These are phyloP conservation scores for Spongilla lacustris DNA, from an alignment of 37 sponge, comb jelly and placozoan species.

Conservation along the genomic window DNA sequence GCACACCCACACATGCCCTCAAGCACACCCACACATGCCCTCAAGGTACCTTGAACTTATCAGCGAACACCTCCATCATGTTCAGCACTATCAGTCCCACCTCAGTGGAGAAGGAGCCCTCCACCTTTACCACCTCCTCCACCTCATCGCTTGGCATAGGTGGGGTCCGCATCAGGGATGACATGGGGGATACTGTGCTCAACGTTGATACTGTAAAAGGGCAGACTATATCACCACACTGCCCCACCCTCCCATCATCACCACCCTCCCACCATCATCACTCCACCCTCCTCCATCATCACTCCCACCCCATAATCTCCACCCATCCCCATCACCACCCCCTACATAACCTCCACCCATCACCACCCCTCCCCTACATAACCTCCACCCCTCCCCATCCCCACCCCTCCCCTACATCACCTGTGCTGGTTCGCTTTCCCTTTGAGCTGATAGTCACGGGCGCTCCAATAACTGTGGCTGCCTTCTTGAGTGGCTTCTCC, in stretches of 20 bases:
- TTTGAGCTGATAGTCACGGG: slow-evolving; percentile 1
- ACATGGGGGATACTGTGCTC: not conserved
- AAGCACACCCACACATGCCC: slow-evolving; percentile 31
- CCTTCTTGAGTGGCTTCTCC: not conserved
- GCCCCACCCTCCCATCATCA: not conserved
- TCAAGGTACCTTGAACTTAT: slow-evolving; percentile 71
- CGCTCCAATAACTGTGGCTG: slow-evolving; percentile 7
- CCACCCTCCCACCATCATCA: not conserved
- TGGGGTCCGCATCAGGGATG: not conserved
- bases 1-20: not conserved
- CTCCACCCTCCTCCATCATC: too few relatives aligned
- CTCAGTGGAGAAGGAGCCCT: slow-evolving; percentile 77
- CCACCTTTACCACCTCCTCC: slow-evolving; percentile 3
- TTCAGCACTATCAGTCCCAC: slow-evolving; percentile 74
- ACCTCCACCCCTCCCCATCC: too few relatives aligned
- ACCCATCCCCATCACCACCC: not conserved
- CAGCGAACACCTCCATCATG: slow-evolving; percentile 71
- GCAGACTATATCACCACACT: too few relatives aligned
- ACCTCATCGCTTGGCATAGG: slow-evolving; percentile 8
- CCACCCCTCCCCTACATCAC: not conserved
- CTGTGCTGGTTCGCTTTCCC: not conserved
- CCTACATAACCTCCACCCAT: too few relatives aligned
- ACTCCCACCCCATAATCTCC: too few relatives aligned
- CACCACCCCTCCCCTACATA: not conserved
- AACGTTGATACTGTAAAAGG: not conserved